Conservation (phyloP, 2,113 vertebrate species). For the Hypocryptadius cinnamomeus region DNA sequence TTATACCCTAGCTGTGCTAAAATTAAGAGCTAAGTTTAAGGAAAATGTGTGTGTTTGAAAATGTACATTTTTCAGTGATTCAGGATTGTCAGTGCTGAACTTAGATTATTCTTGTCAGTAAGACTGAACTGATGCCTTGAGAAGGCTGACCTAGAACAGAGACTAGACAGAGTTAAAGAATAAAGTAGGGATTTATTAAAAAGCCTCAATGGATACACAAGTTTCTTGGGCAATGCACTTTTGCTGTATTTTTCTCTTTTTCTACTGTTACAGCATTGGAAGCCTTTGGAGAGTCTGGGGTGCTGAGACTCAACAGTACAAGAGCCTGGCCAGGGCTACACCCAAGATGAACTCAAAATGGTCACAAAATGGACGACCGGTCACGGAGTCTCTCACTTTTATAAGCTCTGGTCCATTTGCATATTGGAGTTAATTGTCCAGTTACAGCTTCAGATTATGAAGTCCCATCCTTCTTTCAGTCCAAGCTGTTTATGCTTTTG, state of each 20-base stretch:
- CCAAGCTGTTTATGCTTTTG: neutral
- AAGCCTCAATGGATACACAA: neutral
- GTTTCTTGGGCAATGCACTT: too few species aligned
- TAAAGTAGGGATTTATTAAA: neutral
- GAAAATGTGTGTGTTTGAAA: neutral
- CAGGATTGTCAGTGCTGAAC: neutral
- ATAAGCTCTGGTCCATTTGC: neutral
- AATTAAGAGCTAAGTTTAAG: neutral
- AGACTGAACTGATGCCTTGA: neutral
- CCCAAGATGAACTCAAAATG: neutral
- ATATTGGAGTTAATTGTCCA: neutral
- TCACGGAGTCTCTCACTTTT: rapidly evolving
- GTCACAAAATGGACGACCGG: rapidly evolving
- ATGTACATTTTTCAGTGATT: neutral
- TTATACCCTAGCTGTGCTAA: neutral
- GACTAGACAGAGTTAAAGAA: neutral
- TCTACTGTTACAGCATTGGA: too few species aligned
- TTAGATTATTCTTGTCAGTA: neutral
- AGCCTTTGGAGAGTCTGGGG: too few species aligned
- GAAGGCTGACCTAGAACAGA: neutral
- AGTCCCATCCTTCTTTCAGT: neutral
- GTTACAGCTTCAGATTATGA: neutral
- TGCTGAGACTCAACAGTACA: too few species aligned
- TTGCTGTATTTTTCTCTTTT: too few species aligned
- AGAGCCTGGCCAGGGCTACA: neutral